Evolutionary conservation across 2,888 invertebrate species (phyloP), one percentile per base, ranked within the genome.

Genomic region (Andrena bucephala): DNA sequence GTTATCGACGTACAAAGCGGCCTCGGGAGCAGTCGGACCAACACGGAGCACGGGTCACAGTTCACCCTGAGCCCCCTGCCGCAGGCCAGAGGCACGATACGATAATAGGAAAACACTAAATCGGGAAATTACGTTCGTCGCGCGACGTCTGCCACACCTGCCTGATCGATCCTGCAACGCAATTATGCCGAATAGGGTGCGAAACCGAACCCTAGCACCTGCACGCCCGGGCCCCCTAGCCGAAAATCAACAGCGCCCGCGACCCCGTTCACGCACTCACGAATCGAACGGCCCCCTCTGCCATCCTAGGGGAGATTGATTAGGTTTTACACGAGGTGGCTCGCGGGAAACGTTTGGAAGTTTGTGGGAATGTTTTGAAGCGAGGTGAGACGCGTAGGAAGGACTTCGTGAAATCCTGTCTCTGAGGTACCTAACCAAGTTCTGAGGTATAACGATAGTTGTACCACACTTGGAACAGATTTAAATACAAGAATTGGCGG

Each of bases 91-190:
- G 81, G 69, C 78, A 54, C 74, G 73, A 65, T 62, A 57, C 72
- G 85, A 76, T 88, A 88, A 87, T 89, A 82, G 88, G 85, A 87
- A 88, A 89, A 88, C 87, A 80, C 66, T 88, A 86, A 89, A 88
- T 87, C 88, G 87, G 85, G 87, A 88, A 88, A 88, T 88, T 88
- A 88, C 88, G 77, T 50, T 70, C 76, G 77, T 78, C 74, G 60
- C 50, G 33, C 71, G 69, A 86, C 80, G 85, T 81, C 86, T 76
- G 81, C 72, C 76, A 67, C 80, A 78, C 82, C 81, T 71, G 77
- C 50, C 63, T 60, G 80, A 86, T 87, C 86, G 80, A 76, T 82
- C 67, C 59, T 72, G 60, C n/a, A 68, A 80, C 73, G 79, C 78
- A 85, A 86, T 86, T 86, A 84, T 84, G 71, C 59, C 73, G 82